phyloP scores from a whole-genome alignment of 2,113 vertebrate species.

The Herpetotheres cachinnans region DNA sequence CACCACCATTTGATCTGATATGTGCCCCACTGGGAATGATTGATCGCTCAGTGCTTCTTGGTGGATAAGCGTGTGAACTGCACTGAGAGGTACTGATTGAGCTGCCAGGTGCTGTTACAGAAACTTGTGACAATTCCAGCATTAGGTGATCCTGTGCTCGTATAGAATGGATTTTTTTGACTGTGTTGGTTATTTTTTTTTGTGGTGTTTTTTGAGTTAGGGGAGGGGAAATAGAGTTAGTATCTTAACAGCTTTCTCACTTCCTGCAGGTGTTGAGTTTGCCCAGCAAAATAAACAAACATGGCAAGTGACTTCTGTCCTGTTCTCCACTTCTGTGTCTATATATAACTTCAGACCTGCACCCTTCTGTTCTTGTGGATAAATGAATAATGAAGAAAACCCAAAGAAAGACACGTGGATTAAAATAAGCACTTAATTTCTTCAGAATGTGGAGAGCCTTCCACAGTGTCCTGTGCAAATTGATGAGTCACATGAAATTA shows the following conservation, averaged over 20 bases:
- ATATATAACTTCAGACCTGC: conserved; percentile 15
- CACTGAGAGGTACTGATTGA: conserved; percentile 5
- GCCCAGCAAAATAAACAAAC: neutral
- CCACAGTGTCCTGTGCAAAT: conserved; percentile 32
- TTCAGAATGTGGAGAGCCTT: conserved; percentile 41
- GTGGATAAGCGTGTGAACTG: neutral
- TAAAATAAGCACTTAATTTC: conserved; percentile 65
- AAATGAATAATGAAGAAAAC: conserved; percentile 69
- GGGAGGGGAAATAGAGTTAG: neutral
- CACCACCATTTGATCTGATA: neutral
- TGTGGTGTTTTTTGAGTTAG: neutral
- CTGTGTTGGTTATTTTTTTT: neutral
- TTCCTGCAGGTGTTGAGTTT: neutral
- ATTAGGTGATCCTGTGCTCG: neutral
- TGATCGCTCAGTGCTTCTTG: neutral
- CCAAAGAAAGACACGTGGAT: conserved; percentile 13
- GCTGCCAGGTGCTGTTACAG: neutral
- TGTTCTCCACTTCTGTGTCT: neutral
- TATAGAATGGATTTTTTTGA: neutral
- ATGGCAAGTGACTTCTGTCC: neutral
- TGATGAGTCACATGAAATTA: conserved; percentile 53
- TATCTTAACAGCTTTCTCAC: neutral
- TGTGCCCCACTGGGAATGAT: neutral
- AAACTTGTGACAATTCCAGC: neutral
- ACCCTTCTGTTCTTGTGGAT: conserved; percentile 42